A percentile compares a stretch with the other conserved stretches of the same genome.
Conservation (phyloP, 1,140 invertebrate species). For the Rhagoletis pomonella region DNA sequence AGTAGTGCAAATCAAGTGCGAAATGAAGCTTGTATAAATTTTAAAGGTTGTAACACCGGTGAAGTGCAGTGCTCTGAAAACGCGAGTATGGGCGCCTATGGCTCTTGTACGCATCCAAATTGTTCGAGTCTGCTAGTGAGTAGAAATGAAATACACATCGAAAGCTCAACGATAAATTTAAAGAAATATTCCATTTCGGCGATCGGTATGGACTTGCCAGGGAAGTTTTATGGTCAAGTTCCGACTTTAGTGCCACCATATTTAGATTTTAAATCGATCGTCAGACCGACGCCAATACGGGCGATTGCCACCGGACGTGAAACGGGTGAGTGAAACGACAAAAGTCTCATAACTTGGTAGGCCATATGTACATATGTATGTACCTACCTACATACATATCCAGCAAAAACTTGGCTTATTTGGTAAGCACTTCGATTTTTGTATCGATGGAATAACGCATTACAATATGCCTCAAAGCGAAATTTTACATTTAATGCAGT, state of each 20-base stretch:
- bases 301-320: slow-evolving; percentile 58
- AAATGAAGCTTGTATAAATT: background rate
- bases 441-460: no score
- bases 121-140: background rate
- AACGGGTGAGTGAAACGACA: slow-evolving; percentile 61
- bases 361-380: no score
- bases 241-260: slow-evolving; percentile 49
- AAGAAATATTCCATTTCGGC: background rate
- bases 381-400: no score
- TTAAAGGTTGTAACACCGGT: background rate
- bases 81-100: slow-evolving; percentile 10
- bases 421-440: no score
- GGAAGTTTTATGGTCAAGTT: background rate
- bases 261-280: slow-evolving; percentile 69
- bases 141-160: background rate
- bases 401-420: no score
- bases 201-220: background rate
- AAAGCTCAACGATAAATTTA: background rate
- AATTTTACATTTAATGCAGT: no score
- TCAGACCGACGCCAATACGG: slow-evolving; percentile 67
- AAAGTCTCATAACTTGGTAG: no score
- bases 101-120: slow-evolving; percentile 42
- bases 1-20: background rate
- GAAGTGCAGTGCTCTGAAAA: slow-evolving; percentile 34
- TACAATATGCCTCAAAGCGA: no score